These are phyloP conservation scores for Dinoponera quadriceps DNA, from an alignment of 1,140 invertebrate species.

Conservation along the genomic window DNA sequence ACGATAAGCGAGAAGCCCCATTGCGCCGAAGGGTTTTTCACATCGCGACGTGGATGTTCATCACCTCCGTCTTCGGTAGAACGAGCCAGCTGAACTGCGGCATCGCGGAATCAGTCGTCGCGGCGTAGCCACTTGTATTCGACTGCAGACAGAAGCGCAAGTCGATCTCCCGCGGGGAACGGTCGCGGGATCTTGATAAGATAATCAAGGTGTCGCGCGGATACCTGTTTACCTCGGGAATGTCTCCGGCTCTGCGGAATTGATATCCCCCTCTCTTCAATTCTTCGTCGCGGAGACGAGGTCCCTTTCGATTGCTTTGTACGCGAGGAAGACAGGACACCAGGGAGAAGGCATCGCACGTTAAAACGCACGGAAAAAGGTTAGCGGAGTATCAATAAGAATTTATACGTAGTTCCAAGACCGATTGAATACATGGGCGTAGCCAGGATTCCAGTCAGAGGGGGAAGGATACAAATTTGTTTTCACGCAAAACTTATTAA, in stretches of 20 bases:
- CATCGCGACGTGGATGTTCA: not conserved
- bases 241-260: slow-evolving; percentile 3
- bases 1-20: not conserved
- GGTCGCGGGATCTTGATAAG: slow-evolving; percentile 18
- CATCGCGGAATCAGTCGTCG: not conserved
- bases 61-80: not conserved
- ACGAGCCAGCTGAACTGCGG: not conserved
- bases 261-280: slow-evolving; percentile 4
- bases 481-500: too few relatives aligned
- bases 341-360: not conserved
- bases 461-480: too few relatives aligned
- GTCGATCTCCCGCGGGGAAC: not conserved
- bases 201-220: slow-evolving; percentile 15
- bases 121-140: not conserved
- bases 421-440: too few relatives aligned
- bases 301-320: not conserved
- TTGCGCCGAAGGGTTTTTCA: not conserved
- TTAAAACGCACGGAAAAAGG: slow-evolving; percentile 35
- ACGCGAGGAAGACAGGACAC: slow-evolving; percentile 1
- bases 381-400: not conserved
- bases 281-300: slow-evolving; percentile 1
- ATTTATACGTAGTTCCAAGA: not conserved
- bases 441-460: too few relatives aligned
- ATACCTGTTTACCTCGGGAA: not conserved
- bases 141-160: not conserved